A percentile compares a stretch with the other conserved stretches of the same genome.
Conservation (phyloP, 2,797 vertebrate species). For the Platyrinchus mystaceus region DNA sequence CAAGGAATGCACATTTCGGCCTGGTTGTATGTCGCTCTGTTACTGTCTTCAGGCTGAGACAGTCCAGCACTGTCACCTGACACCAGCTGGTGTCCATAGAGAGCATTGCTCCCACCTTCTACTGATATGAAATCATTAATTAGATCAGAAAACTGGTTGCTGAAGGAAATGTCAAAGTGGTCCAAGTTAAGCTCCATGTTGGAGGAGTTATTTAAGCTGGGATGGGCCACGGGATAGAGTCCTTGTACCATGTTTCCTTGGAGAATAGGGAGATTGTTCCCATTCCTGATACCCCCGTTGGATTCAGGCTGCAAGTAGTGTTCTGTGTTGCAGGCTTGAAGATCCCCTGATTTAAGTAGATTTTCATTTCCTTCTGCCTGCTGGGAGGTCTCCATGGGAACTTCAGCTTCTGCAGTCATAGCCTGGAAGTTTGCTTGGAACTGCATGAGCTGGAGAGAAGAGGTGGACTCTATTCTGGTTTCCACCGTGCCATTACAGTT, state of each 20-base stretch:
- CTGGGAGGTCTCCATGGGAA: conserved; percentile 90
- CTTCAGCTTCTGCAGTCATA: conserved; percentile 88
- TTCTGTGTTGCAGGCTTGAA: conserved; percentile 89
- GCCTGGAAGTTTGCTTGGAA: conserved; percentile 92
- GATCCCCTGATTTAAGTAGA: conserved; percentile 90
- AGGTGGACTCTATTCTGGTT: conserved; percentile 82
- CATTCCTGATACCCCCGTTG: conserved; percentile 74
- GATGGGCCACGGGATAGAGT: conserved; percentile 91
- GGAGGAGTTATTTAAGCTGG: conserved; percentile 81
- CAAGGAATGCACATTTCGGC: conserved; percentile 95
- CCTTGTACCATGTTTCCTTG: conserved; percentile 93
- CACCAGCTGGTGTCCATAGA: conserved; percentile 96
- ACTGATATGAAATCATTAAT: conserved; percentile 99
- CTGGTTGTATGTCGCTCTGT: conserved; percentile 84
- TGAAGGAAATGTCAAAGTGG: conserved; percentile 99
- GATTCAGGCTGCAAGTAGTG: conserved; percentile 90
- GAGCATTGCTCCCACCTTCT: conserved; percentile 86
- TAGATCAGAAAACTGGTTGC: conserved; percentile 99
- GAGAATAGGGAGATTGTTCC: conserved; percentile 86
- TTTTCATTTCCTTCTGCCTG: conserved; percentile 81
- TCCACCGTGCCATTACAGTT: conserved; percentile 90
- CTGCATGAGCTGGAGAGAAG: conserved; percentile 94
- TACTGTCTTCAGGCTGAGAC: conserved; percentile 86
- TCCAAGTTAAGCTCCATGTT: conserved; percentile 99
- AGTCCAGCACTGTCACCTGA: conserved; percentile 72